Percentiles rank a stretch among this genome's conserved stretches.
These are phyloP conservation scores for Nephrotoma flavescens DNA, from an alignment of 2,888 invertebrate species.

Conservation along the genomic window DNA sequence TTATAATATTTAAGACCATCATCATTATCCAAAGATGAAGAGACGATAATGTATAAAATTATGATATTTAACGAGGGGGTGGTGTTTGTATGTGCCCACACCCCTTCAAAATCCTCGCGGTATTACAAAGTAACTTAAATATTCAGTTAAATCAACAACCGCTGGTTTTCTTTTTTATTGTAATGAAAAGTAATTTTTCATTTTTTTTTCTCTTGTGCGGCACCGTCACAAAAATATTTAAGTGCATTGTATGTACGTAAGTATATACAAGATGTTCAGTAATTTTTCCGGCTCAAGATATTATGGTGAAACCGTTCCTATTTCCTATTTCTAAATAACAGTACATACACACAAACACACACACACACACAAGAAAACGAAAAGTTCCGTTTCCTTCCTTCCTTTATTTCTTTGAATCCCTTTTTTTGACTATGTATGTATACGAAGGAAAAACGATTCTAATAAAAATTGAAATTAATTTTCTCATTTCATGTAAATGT, in stretches of 20 bases:
- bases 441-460: background rate
- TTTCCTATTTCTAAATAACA: background rate
- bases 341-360: background rate
- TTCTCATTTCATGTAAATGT: background rate
- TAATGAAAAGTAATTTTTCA: background rate
- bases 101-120: background rate
- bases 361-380: background rate
- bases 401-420: background rate
- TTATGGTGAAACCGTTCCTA: background rate
- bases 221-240: background rate
- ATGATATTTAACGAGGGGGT: background rate
- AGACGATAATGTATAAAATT: background rate
- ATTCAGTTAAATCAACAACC: background rate
- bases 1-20: background rate
- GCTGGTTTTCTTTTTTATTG: background rate
- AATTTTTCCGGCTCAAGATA: background rate
- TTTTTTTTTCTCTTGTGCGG: background rate
- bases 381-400: background rate
- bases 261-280: background rate
- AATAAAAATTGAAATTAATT: background rate
- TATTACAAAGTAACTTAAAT: background rate
- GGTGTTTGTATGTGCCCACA: background rate
- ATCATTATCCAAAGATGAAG: background rate
- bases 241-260: background rate
- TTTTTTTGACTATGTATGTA: background rate